Percentiles rank a stretch among this genome's conserved stretches.
phyloP scores from a whole-genome alignment of 2,888 invertebrate species.

The Drepana falcataria region DNA sequence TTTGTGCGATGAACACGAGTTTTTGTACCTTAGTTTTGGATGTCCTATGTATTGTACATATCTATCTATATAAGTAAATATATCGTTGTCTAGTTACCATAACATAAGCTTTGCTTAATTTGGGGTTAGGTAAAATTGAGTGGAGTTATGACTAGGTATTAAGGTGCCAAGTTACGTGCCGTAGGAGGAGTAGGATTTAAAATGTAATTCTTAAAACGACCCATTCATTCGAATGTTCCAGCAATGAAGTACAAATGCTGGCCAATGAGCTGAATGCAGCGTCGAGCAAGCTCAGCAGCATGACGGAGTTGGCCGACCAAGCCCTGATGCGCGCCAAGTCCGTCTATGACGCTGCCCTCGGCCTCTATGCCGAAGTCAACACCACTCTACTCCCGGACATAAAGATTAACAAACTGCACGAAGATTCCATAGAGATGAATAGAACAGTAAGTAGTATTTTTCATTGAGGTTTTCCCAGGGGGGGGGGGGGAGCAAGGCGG shows the following conservation, averaged over 20 bases:
- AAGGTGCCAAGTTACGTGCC: too few relatives aligned
- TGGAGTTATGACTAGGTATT: too few relatives aligned
- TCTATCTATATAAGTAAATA: too few relatives aligned
- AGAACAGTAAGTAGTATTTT: constrained; percentile 75
- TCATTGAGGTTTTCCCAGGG: too few relatives aligned
- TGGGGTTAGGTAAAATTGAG: too few relatives aligned
- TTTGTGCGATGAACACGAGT: too few relatives aligned
- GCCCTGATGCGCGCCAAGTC: constrained; percentile 85
- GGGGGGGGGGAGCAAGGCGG: too few relatives aligned
- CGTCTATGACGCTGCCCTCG: constrained; percentile 90
- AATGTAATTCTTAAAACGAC: neutral
- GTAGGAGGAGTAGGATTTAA: too few relatives aligned
- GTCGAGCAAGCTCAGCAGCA: constrained; percentile 83
- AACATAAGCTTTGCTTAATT: too few relatives aligned
- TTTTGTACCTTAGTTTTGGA: too few relatives aligned
- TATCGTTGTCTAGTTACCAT: too few relatives aligned
- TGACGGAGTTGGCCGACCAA: constrained; percentile 84
- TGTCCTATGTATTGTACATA: too few relatives aligned
- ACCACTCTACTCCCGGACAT: constrained; percentile 88
- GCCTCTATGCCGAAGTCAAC: constrained; percentile 88
- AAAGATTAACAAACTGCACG: constrained; percentile 83
- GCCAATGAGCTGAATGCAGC: constrained; percentile 83
- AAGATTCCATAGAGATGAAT: constrained; percentile 83
- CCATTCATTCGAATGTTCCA: constrained; percentile 27
- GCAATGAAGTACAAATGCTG: constrained; percentile 83